phyloP scores from a whole-genome alignment of 2,797 vertebrate species.

The Phyllotis vaccarum region DNA sequence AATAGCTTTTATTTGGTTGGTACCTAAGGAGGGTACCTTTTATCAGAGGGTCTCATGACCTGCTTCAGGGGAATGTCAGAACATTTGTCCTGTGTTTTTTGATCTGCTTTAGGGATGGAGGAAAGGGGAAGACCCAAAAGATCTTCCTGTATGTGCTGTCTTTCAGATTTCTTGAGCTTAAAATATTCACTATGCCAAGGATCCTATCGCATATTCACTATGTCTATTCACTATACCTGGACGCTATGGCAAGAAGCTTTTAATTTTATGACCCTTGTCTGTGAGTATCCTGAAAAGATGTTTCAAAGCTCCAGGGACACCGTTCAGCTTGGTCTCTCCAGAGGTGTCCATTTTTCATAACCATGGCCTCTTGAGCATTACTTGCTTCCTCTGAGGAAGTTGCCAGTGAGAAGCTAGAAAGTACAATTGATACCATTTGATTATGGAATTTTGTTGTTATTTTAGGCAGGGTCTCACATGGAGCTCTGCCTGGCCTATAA shows the following conservation, averaged over 20 bases:
- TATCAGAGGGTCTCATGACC: not conserved
- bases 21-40: not conserved
- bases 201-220: too few relatives aligned
- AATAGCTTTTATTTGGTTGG: not conserved
- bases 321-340: not conserved
- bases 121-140: not conserved
- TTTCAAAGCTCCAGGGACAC: not conserved
- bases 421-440: not conserved
- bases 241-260: not conserved
- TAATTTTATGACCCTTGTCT: not conserved
- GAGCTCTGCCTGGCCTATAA: not conserved
- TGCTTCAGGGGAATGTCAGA: not conserved
- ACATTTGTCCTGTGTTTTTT: not conserved
- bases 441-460: not conserved
- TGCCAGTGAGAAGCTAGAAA: not conserved
- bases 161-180: not conserved
- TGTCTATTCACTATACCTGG: too few relatives aligned
- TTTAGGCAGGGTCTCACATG: not conserved
- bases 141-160: not conserved
- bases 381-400: conserved; percentile 27
- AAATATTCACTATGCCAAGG: not conserved
- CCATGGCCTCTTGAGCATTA: not conserved
- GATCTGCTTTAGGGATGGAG: not conserved
- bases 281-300: conserved; percentile 1
- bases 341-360: not conserved